phyloP scores from a whole-genome alignment of 1,140 invertebrate genomes.

The Achroia grisella region DNA sequence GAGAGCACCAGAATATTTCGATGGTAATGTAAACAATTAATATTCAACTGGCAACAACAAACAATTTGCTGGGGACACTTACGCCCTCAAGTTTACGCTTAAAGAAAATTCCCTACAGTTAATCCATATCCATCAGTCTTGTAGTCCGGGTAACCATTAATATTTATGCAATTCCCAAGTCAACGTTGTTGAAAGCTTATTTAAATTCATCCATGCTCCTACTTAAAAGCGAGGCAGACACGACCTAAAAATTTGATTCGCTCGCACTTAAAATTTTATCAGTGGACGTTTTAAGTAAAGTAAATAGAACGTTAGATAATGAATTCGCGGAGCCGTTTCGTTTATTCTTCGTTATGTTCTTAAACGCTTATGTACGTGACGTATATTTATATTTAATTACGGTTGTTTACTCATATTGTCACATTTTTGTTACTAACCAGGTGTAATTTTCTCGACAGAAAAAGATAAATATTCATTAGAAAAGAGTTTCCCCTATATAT shows the following conservation, averaged over 20 bases:
- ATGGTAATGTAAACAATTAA: conserved; percentile 25
- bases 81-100: conserved; percentile 12
- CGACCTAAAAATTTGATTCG: conserved; percentile 41
- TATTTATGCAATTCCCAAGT: conserved; percentile 56
- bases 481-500: too few relatives aligned
- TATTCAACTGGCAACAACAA: conserved; percentile 22
- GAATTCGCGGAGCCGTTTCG: background rate
- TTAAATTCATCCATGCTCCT: conserved; percentile 54
- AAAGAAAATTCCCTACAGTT: conserved; percentile 24
- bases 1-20: conserved; percentile 8
- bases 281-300: conserved; percentile 21
- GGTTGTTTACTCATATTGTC: too few relatives aligned
- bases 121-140: conserved; percentile 46
- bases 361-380: too few relatives aligned
- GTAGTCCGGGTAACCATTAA: conserved; percentile 41
- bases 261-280: conserved; percentile 41
- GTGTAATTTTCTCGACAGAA: too few relatives aligned
- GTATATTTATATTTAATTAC: too few relatives aligned
- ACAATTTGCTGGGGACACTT: conserved; percentile 21
- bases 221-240: conserved; percentile 36
- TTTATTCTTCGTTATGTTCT: background rate
- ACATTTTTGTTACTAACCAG: too few relatives aligned
- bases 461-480: too few relatives aligned
- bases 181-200: conserved; percentile 50
- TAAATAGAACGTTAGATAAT: conserved; percentile 20